Percentiles rank a stretch among this genome's conserved stretches.
phyloP scores from a whole-genome alignment of 2,797 vertebrate genomes.

The Microctenopoma lineatum region DNA sequence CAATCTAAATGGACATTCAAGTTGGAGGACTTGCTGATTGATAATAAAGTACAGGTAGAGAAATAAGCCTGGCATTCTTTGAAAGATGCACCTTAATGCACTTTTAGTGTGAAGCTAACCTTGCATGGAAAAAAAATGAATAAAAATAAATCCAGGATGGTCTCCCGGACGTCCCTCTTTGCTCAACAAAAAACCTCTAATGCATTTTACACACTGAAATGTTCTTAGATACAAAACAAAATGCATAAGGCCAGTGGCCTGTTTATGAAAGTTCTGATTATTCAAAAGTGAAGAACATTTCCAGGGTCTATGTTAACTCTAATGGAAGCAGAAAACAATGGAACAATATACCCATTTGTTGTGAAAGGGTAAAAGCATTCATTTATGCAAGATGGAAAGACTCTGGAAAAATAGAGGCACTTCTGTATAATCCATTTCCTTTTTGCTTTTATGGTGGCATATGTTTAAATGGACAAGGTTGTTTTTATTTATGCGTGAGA shows the following conservation, averaged over 20 bases:
- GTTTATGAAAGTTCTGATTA: slow-evolving; percentile 45
- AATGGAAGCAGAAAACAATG: slow-evolving; percentile 57
- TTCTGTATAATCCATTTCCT: slow-evolving; percentile 49
- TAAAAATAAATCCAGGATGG: too few species aligned
- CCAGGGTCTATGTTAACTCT: slow-evolving; percentile 69
- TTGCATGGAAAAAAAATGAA: background rate
- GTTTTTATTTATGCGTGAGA: slow-evolving; percentile 33
- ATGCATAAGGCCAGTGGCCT: slow-evolving; percentile 34
- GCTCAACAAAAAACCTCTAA: slow-evolving; percentile 14
- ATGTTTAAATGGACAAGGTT: slow-evolving; percentile 53
- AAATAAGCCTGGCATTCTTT: too few species aligned
- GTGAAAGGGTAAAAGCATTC: slow-evolving; percentile 68
- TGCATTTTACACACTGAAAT: slow-evolving; percentile 25
- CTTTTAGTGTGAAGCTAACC: too few species aligned
- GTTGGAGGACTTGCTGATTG: too few species aligned
- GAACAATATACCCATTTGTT: slow-evolving; percentile 27
- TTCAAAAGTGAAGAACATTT: slow-evolving; percentile 48
- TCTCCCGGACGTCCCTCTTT: background rate
- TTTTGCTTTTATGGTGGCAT: slow-evolving; percentile 50
- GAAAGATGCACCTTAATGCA: too few species aligned
- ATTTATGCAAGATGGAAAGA: slow-evolving; percentile 49
- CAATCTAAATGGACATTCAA: too few species aligned
- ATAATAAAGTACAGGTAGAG: too few species aligned
- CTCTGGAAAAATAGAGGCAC: slow-evolving; percentile 34
- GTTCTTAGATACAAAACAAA: slow-evolving; percentile 33